Percentiles rank a stretch among this genome's conserved stretches.
Conservation (phyloP, 2,888 invertebrate genomes). For the Calephelis perditalis region DNA sequence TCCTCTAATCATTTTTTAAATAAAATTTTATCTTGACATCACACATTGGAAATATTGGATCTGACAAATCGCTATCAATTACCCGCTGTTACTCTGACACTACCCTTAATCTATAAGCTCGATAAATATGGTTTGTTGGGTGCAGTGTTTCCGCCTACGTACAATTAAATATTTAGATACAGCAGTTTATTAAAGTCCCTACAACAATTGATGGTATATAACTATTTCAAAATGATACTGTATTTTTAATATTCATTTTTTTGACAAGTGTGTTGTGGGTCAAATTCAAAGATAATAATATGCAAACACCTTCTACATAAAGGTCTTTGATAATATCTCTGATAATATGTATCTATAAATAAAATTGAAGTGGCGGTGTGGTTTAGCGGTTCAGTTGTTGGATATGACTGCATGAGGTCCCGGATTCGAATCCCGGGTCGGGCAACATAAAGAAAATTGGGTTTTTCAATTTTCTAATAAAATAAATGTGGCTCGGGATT, state of each 20-base stretch:
- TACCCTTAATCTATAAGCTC: slow-evolving; percentile 23
- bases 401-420: too few relatives aligned
- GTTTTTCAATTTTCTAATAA: too few relatives aligned
- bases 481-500: too few relatives aligned
- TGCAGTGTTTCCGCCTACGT: slow-evolving; percentile 30
- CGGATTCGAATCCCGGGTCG: too few relatives aligned
- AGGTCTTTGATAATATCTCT: too few relatives aligned
- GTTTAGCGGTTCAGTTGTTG: too few relatives aligned
- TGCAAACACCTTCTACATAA: too few relatives aligned
- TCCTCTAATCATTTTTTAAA: too few relatives aligned
- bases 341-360: too few relatives aligned
- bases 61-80: slow-evolving; percentile 4
- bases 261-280: not conserved
- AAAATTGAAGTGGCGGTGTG: too few relatives aligned
- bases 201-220: slow-evolving; percentile 17
- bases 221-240: not conserved
- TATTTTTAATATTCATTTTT: not conserved
- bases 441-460: too few relatives aligned
- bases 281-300: not conserved
- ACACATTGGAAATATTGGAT: not conserved
- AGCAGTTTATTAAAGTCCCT: slow-evolving; percentile 24
- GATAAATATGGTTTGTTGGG: slow-evolving; percentile 31
- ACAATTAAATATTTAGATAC: slow-evolving; percentile 31
- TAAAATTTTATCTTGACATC: not conserved
- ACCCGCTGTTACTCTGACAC: slow-evolving; percentile 12